These are phyloP conservation scores for Trachemys scripta DNA, from an alignment of 2,113 vertebrate genomes.

Conservation along the genomic window DNA sequence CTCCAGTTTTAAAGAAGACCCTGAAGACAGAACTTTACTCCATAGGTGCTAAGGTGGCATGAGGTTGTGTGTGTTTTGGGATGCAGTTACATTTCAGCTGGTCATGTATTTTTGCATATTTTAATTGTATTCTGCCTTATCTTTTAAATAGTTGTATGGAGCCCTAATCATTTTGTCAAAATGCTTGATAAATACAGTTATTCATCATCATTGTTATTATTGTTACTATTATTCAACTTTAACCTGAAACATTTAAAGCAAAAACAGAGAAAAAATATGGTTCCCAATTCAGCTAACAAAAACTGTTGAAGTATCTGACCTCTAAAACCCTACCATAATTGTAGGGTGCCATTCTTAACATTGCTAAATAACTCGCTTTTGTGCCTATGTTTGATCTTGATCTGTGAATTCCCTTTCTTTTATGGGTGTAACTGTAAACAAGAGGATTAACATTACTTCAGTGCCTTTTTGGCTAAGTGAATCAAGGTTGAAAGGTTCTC, in stretches of 20 bases:
- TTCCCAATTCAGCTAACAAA: constrained; percentile 32
- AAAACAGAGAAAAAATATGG: not conserved
- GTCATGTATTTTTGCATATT: not conserved
- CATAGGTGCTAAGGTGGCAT: not conserved
- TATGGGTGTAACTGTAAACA: constrained; percentile 76
- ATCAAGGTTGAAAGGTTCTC: constrained; percentile 61
- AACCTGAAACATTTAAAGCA: constrained; percentile 19
- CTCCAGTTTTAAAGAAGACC: not conserved
- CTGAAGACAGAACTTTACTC: not conserved
- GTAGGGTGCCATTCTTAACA: constrained; percentile 64
- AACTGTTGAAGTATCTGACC: constrained; percentile 25
- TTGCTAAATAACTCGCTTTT: constrained; percentile 71
- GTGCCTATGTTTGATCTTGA: constrained; percentile 66
- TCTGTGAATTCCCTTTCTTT: constrained; percentile 73
- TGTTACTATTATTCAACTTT: not conserved
- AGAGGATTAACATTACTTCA: constrained; percentile 73
- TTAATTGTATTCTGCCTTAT: not conserved
- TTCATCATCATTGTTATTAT: not conserved
- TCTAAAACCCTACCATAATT: constrained; percentile 54
- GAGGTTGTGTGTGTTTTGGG: not conserved
- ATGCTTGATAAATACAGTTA: not conserved
- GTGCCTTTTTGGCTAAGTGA: constrained; percentile 67
- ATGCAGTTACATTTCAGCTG: not conserved
- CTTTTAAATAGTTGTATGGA: not conserved
- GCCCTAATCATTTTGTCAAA: not conserved